Conservation (phyloP, 2,888 invertebrate genomes). For the Philereme transversata region DNA sequence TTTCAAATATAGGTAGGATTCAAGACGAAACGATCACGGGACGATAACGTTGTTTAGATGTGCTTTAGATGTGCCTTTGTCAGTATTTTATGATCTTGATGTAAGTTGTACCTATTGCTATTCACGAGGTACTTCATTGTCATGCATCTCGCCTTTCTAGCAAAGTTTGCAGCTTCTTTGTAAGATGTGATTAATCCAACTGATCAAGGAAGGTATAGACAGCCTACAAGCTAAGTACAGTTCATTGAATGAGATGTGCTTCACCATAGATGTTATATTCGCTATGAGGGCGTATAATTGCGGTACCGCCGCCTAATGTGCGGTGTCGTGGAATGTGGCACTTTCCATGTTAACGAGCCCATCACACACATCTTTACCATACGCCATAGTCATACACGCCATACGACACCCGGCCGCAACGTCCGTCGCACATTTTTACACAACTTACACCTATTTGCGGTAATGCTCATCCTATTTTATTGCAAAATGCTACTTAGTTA, state of each 20-base stretch:
- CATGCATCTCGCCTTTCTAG: not conserved
- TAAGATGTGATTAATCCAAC: not conserved
- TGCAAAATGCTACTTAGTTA: conserved; percentile 63
- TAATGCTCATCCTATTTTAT: conserved; percentile 63
- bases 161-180: not conserved
- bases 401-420: conserved; percentile 57
- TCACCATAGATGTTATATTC: conserved; percentile 33
- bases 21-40: too few relatives aligned
- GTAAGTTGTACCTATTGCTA: too few relatives aligned
- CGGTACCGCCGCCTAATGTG: conserved; percentile 67
- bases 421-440: conserved; percentile 64
- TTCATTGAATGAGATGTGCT: conserved; percentile 43
- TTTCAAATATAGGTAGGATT: too few relatives aligned
- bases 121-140: too few relatives aligned
- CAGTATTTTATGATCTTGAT: too few relatives aligned
- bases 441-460: conserved; percentile 73
- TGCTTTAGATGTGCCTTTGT: too few relatives aligned
- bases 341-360: conserved; percentile 72
- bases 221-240: conserved; percentile 15
- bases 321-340: conserved; percentile 71
- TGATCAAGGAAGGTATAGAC: not conserved
- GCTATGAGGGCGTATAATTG: conserved; percentile 60
- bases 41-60: too few relatives aligned
- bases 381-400: conserved; percentile 31
- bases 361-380: conserved; percentile 50